Conservation (phyloP, 2,113 vertebrate species). For the Erythrocercus mccallii region DNA sequence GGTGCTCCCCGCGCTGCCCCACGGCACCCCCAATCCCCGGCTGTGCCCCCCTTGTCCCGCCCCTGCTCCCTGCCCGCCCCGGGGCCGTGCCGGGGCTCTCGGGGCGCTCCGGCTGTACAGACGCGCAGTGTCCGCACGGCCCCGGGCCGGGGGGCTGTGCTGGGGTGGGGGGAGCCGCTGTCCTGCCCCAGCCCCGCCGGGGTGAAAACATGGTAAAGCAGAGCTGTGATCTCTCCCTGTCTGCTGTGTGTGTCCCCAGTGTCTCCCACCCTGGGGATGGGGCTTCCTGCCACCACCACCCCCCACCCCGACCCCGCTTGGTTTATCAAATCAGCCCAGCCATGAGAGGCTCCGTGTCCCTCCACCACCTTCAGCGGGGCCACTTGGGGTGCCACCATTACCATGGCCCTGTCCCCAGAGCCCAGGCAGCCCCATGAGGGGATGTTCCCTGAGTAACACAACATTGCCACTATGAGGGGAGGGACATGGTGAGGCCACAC, state of each 20-base stretch:
- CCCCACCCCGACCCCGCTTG: accelerated
- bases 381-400: accelerated
- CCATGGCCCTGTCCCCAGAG: not conserved
- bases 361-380: not conserved
- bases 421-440: not conserved
- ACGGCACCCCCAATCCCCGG: not conserved
- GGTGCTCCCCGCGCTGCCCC: not conserved
- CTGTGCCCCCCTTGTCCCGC: not conserved
- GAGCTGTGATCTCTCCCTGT: constrained; percentile 30
- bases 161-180: not conserved
- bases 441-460: not conserved
- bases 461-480: not conserved
- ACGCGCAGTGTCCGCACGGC: not conserved
- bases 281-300: not conserved
- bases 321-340: no score
- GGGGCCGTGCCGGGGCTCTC: not conserved
- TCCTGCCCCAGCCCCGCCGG: not conserved
- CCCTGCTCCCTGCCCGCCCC: not conserved
- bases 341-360: not conserved
- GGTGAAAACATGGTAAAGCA: constrained; percentile 42
- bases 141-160: not conserved
- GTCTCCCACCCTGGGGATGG: not conserved
- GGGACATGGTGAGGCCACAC: not conserved
- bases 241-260: not conserved
- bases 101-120: not conserved